These are phyloP conservation scores for Pimephales promelas DNA, from an alignment of 2,113 vertebrate genomes.

Conservation along the genomic window DNA sequence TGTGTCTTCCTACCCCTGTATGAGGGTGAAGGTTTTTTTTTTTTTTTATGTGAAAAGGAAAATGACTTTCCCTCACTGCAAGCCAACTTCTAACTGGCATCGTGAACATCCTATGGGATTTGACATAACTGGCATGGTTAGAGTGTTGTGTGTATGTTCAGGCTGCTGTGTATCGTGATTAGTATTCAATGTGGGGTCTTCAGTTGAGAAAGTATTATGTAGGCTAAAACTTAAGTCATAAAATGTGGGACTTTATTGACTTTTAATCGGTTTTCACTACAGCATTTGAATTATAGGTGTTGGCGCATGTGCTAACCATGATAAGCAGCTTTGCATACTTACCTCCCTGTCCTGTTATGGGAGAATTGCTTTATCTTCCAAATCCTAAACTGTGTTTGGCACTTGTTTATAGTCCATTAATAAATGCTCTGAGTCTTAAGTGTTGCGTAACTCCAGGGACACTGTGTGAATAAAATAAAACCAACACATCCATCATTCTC, in stretches of 20 bases:
- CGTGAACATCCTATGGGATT: neutral
- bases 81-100: conserved; percentile 8
- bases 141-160: neutral
- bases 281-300: conserved; percentile 19
- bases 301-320: conserved; percentile 27
- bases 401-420: neutral
- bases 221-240: conserved; percentile 1
- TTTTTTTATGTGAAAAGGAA: neutral
- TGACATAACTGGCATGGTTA: neutral
- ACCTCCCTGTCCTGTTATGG: conserved; percentile 9
- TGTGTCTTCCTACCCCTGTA: neutral
- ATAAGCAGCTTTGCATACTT: conserved; percentile 50
- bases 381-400: conserved; percentile 31
- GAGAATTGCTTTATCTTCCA: conserved; percentile 16
- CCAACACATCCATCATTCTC: neutral
- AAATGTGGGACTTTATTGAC: conserved; percentile 11
- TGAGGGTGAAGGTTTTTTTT: neutral
- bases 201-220: conserved; percentile 29
- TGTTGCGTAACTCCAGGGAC: conserved; percentile 3
- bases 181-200: conserved; percentile 34
- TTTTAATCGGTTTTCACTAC: conserved; percentile 29
- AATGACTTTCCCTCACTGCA: neutral
- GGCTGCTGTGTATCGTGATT: conserved; percentile 11
- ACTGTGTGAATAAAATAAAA: neutral
- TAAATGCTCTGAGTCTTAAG: neutral